These are phyloP conservation scores for Pelobates fuscus DNA, from an alignment of 2,113 vertebrate species.

Conservation along the genomic window DNA sequence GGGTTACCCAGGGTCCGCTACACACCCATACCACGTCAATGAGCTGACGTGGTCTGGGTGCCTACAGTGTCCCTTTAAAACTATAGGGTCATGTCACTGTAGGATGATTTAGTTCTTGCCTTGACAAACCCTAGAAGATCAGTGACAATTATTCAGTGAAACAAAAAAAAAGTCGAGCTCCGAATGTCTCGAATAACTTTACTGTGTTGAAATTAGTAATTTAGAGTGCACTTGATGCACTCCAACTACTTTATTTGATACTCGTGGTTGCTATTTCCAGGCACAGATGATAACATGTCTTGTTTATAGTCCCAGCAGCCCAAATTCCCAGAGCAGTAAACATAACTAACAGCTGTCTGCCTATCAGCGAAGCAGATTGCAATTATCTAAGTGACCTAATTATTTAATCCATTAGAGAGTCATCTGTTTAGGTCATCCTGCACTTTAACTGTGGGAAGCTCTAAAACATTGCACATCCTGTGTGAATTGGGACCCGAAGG, in stretches of 20 bases:
- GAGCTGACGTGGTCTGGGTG: too few relatives aligned
- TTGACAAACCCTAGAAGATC: too few relatives aligned
- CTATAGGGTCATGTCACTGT: too few relatives aligned
- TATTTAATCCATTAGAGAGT: slow-evolving; percentile 43
- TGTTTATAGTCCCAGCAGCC: slow-evolving; percentile 27
- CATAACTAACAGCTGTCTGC: slow-evolving; percentile 33
- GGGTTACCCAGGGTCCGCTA: too few relatives aligned
- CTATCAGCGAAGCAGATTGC: slow-evolving; percentile 21
- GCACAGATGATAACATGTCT: not conserved
- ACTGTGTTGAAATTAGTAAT: not conserved
- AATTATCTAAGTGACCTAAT: slow-evolving; percentile 38
- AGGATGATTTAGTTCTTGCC: too few relatives aligned
- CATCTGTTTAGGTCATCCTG: slow-evolving; percentile 25
- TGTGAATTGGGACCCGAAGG: slow-evolving; percentile 43
- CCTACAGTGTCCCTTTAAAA: too few relatives aligned
- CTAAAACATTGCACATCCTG: slow-evolving; percentile 32
- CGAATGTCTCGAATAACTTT: too few relatives aligned
- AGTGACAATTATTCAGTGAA: too few relatives aligned
- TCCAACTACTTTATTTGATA: not conserved
- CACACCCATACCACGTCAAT: too few relatives aligned
- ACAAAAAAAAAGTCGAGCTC: too few relatives aligned
- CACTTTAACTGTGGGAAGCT: slow-evolving; percentile 29
- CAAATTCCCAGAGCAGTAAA: slow-evolving; percentile 25
- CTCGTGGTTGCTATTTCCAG: slow-evolving; percentile 20
- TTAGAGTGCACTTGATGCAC: not conserved